Conservation (phyloP, 1,140 invertebrate species). For the Heliconius melpomene region DNA sequence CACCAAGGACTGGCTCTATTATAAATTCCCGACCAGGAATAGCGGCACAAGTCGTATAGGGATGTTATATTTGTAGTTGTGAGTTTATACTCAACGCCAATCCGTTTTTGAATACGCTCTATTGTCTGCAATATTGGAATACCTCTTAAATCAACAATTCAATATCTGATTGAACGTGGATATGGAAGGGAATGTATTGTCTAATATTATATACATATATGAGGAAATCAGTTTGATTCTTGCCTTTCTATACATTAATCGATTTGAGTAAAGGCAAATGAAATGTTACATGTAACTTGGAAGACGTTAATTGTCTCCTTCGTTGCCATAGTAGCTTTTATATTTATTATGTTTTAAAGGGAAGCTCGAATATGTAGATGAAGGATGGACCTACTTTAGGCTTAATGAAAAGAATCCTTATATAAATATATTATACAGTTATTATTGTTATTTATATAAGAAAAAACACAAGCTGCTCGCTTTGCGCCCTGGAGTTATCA, state of each 20-base stretch:
- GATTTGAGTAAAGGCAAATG: background rate
- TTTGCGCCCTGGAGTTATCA: no score
- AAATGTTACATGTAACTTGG: no score
- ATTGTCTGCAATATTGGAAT: slow-evolving; percentile 52
- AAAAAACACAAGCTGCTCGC: no score
- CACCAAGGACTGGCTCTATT: slow-evolving; percentile 87
- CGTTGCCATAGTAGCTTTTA: no score
- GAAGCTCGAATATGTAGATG: no score
- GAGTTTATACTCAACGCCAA: slow-evolving; percentile 54
- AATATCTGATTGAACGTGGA: slow-evolving; percentile 8
- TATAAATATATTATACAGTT: no score
- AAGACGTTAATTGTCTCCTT: background rate
- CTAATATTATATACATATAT: background rate
- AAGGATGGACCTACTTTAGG: no score
- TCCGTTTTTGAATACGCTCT: slow-evolving; percentile 58
- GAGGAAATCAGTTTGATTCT: background rate
- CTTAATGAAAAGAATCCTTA: no score
- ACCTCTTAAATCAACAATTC: slow-evolving; percentile 15
- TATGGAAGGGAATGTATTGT: background rate
- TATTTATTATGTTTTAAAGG: no score
- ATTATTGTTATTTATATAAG: no score
- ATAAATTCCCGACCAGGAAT: slow-evolving; percentile 84
- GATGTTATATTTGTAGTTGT: slow-evolving; percentile 56
- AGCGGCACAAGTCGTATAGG: slow-evolving; percentile 88
- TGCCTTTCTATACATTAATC: background rate